These are phyloP conservation scores for Melozone crissalis DNA, from an alignment of 2,113 vertebrate species.

Conservation along the genomic window DNA sequence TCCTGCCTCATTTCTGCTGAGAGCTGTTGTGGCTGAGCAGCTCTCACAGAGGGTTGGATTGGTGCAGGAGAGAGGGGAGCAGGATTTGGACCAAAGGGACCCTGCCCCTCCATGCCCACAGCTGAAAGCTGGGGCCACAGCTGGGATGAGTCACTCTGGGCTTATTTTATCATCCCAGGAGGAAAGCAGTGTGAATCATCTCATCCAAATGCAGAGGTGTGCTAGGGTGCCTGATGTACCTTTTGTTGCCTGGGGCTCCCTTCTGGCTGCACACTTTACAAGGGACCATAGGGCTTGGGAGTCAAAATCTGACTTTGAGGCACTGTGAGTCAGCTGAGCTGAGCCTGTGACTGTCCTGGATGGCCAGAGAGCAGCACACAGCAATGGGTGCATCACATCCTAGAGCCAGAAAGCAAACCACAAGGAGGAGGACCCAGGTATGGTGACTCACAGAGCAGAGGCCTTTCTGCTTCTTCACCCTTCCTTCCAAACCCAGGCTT, in stretches of 20 bases:
- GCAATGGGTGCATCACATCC: background rate
- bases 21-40: background rate
- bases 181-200: background rate
- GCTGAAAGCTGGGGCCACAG: background rate
- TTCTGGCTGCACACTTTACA: background rate
- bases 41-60: background rate
- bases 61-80: background rate
- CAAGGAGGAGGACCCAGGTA: background rate
- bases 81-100: background rate
- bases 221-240: background rate
- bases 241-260: background rate
- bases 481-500: background rate
- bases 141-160: background rate
- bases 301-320: background rate
- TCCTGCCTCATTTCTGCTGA: background rate
- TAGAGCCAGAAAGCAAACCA: background rate
- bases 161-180: background rate
- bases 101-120: background rate
- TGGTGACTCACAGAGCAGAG: background rate
- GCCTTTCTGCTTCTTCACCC: background rate
- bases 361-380: fast-evolving
- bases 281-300: background rate
- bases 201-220: background rate
- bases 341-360: background rate
- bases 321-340: background rate